These are phyloP conservation scores for Colletes latitarsis DNA, from an alignment of 1,140 invertebrate species.

Conservation along the genomic window DNA sequence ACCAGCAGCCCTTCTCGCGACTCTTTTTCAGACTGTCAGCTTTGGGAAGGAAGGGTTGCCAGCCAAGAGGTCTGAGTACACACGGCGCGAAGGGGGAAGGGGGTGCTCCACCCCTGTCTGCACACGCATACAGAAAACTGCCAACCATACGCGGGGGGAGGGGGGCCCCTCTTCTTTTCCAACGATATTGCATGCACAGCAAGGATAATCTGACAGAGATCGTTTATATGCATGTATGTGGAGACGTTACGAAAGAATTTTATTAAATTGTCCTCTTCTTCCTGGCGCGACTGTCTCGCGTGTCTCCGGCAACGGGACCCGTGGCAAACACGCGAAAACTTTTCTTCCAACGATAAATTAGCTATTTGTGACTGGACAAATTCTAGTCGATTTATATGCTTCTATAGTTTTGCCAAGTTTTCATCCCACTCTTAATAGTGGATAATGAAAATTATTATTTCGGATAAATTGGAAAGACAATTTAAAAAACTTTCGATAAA, in stretches of 20 bases:
- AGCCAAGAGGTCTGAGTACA: constrained; percentile 40
- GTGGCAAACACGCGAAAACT: too few relatives aligned
- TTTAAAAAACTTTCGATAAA: too few relatives aligned
- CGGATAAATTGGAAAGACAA: too few relatives aligned
- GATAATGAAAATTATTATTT: too few relatives aligned
- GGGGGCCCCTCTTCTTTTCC: not conserved
- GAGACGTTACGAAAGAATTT: not conserved
- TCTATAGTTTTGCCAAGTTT: too few relatives aligned
- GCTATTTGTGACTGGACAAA: too few relatives aligned
- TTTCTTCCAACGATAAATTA: too few relatives aligned
- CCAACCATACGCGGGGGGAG: not conserved
- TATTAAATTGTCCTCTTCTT: not conserved
- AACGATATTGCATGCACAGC: not conserved
- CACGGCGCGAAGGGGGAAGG: not conserved
- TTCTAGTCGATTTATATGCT: too few relatives aligned
- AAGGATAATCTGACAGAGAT: not conserved
- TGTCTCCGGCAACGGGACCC: too few relatives aligned
- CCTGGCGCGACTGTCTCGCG: not conserved
- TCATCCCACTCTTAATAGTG: too few relatives aligned
- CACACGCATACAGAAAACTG: not conserved
- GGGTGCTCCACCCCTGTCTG: not conserved
- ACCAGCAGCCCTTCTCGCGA: constrained; percentile 32
- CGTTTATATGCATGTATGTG: not conserved
- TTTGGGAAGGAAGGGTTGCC: constrained; percentile 42
- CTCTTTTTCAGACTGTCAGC: constrained; percentile 40